Base-by-base conservation (phyloP, 2,888 invertebrate species). In the Yponomeuta cagnagella region DNA sequence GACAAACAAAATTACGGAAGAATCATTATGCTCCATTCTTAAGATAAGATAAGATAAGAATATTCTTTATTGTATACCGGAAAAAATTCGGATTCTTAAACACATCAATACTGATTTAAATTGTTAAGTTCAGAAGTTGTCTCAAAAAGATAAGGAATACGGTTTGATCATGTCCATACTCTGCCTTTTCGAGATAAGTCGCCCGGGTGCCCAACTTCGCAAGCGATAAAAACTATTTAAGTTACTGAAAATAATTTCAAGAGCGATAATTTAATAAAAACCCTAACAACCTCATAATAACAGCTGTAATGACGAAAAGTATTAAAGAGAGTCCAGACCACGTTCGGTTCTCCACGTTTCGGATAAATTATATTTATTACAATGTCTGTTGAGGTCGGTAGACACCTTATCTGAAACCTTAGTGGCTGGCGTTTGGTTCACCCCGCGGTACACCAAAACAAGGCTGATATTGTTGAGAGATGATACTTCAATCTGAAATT, bases 291-390 rank as follows among this genome's bases (percentile, higher is more conserved):
- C 15, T 15, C 52, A 8, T 58, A 58, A 58, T 58, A 58, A 58
- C 52, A 58, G 52, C 8, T 58, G 52, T 58, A 58, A 58, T 58
- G 52, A 58, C 52, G 15, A 58, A 58, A 15, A 58, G 70, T 48
- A 63, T 68, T 69, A 72, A 64, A 10, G 68, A 69, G 70, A 68
- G 69, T 6, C 43, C 43, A 43, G 43, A 3, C 43, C 43, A 43
- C 8, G 43, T 65, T 72, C 58, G 63, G 43, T 6, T 8, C 23
- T 31, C 64, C 30, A 37, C 74, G 76, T 77, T 76, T 77, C 74
- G 77, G 78, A 78, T 82, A 77, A 80, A 82, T 84, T 79, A 81
- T 72, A 72, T 82, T 81, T 85, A 82, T 81, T 79, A 76, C 74
- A 76, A 73, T 72, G 73, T 79, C 79, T 82, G 72, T 76, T 77